These are phyloP conservation scores for Yoshiicerus persimilis DNA, from an alignment of 1,140 invertebrate genomes.

Conservation along the genomic window DNA sequence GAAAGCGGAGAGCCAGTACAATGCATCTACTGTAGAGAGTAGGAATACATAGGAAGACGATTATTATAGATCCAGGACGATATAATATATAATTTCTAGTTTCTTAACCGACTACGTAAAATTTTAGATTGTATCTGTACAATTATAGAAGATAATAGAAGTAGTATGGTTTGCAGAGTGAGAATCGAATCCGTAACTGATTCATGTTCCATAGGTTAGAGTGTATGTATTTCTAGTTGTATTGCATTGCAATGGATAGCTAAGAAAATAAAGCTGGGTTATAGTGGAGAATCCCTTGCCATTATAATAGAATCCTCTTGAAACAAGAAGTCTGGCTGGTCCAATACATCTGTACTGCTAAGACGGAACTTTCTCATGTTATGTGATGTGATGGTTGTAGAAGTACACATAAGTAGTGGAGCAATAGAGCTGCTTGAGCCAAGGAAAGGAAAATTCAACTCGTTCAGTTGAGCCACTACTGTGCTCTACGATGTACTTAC, in stretches of 20 bases:
- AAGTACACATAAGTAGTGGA: background rate
- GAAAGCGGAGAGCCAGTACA: too few species aligned
- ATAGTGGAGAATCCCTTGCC: too few species aligned
- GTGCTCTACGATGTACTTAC: constrained; percentile 5
- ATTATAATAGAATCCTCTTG: too few species aligned
- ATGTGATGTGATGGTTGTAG: background rate
- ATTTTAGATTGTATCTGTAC: background rate
- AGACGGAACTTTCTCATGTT: background rate
- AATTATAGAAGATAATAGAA: background rate
- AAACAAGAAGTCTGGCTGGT: background rate
- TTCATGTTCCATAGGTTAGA: too few species aligned
- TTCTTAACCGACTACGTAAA: background rate
- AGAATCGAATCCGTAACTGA: too few species aligned
- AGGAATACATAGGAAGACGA: background rate
- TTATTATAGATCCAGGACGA: background rate
- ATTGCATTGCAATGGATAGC: background rate
- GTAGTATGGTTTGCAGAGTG: too few species aligned
- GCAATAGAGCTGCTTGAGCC: background rate
- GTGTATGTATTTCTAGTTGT: background rate
- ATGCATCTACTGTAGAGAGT: too few species aligned
- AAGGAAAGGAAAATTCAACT: background rate
- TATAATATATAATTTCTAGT: background rate
- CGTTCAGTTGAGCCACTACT: background rate
- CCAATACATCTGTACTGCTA: background rate
- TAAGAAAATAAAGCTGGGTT: too few species aligned